Evolutionary conservation across 2,888 invertebrate species (phyloP), one percentile per base, ranked within the genome.

Genomic region (Cynaeus angustus): DNA sequence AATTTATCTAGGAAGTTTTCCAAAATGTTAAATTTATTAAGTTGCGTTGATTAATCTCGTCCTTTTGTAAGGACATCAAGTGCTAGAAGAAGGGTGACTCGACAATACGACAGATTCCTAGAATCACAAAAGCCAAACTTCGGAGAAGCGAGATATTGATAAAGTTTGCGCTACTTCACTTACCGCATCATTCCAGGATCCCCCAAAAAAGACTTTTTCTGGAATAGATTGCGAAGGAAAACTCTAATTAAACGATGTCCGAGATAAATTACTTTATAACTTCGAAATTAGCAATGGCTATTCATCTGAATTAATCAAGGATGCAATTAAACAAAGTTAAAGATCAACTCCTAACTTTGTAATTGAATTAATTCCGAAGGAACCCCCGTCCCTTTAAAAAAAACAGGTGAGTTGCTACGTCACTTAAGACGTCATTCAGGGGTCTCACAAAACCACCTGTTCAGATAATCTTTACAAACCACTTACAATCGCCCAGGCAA

Each of bases 261-360:
- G 77, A 79, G 74, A 80, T 79, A 80, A 81, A 81, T 81, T 80
- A 80, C 79, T 80, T 79, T 75, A 75, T 75, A 79, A 79, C 64
- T 77, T 77, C 46, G 71, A 74, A 75, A 79, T 77, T 79, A 80
- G 66, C 72, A 70, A 73, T 16, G 78, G 78, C 79, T 69, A 79
- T 78, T 79, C 77, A 74, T 71, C 73, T 68, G 77, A 74, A 80
- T 80, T 81, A 81, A 81, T 81, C 81, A 79, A 77, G 73, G 69
- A 75, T 77, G 78, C 78, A 78, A 79, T 79, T 78, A 78, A 55
- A 70, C 56, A 69, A 78, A 75, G 76, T 78, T 77, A 74, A 75
- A 74, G 74, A 75, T 66, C 59, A 73, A n/a, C 74, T 74, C 78
- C 74, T n/a, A 75, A 71, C 72, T 71, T 53, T 38, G 9, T 70